phyloP scores from a whole-genome alignment of 2,888 invertebrate species.

The Pandemis cinnamomeana region DNA sequence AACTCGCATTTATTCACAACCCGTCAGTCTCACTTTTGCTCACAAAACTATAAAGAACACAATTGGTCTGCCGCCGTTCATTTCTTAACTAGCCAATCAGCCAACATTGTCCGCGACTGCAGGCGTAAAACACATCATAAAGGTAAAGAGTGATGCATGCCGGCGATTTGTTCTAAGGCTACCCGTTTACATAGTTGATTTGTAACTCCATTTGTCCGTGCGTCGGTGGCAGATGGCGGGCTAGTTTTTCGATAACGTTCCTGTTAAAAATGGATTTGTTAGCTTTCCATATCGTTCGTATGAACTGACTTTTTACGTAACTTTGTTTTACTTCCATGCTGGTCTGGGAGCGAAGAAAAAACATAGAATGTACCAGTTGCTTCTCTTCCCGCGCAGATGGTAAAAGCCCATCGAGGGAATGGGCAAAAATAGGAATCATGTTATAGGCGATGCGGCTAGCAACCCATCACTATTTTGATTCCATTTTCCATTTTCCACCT shows the following conservation, averaged over 20 bases:
- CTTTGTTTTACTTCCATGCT: too few species aligned
- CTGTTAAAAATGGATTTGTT: constrained; percentile 5
- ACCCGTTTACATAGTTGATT: constrained; percentile 65
- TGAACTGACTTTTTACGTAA: not conserved
- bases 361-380: too few species aligned
- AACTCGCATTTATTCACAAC: not conserved
- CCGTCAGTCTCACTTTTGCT: not conserved
- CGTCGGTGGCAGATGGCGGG: constrained; percentile 7
- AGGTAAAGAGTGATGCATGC: constrained; percentile 64
- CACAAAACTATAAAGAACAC: constrained; percentile 9
- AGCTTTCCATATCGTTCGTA: not conserved
- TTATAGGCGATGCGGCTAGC: too few species aligned
- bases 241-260: constrained; percentile 3
- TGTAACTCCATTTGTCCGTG: constrained; percentile 47
- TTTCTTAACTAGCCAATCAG: constrained; percentile 52
- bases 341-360: too few species aligned
- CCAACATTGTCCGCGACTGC: constrained; percentile 54
- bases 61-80: constrained; percentile 1
- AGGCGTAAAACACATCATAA: constrained; percentile 67
- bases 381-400: too few species aligned
- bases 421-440: too few species aligned
- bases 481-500: too few species aligned
- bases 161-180: constrained; percentile 66
- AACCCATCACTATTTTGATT: too few species aligned
- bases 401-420: too few species aligned